Evolutionary conservation across 2,888 invertebrate species (phyloP).

Genomic region (Calameuta filiformis): DNA sequence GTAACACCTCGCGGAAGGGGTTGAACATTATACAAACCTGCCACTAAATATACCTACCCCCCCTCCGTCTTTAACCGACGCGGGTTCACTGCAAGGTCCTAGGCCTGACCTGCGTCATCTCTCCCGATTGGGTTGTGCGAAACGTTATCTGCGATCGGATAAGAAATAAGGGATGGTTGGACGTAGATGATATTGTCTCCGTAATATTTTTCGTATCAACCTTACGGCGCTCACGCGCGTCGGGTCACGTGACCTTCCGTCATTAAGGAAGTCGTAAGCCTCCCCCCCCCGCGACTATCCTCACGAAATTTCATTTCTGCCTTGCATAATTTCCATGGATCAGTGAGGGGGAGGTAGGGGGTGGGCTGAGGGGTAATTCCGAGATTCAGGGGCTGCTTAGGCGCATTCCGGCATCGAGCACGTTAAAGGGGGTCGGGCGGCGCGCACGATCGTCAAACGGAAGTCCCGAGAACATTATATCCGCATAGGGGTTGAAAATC

Average conservation of each 20-base stretch:
- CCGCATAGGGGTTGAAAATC: neutral
- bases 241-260: neutral
- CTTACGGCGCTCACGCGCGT: neutral
- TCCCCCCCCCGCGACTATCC: neutral
- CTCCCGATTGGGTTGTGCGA: neutral
- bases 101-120: neutral
- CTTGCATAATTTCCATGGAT: neutral
- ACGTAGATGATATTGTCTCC: neutral
- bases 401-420: neutral
- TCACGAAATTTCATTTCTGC: neutral
- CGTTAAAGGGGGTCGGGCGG: neutral
- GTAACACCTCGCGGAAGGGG: neutral
- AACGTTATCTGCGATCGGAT: neutral
- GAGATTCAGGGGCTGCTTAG: neutral
- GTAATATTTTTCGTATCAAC: neutral
- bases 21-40: neutral
- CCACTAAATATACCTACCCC: neutral
- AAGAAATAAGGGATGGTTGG: neutral
- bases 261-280: neutral
- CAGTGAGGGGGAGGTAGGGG: neutral
- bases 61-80: neutral
- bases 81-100: neutral
- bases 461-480: neutral
- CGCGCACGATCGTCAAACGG: neutral
- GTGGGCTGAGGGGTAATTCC: too few species aligned